Evolutionary conservation across 2,888 invertebrate genomes (phyloP).

Genomic region (Cheilosia pagana): DNA sequence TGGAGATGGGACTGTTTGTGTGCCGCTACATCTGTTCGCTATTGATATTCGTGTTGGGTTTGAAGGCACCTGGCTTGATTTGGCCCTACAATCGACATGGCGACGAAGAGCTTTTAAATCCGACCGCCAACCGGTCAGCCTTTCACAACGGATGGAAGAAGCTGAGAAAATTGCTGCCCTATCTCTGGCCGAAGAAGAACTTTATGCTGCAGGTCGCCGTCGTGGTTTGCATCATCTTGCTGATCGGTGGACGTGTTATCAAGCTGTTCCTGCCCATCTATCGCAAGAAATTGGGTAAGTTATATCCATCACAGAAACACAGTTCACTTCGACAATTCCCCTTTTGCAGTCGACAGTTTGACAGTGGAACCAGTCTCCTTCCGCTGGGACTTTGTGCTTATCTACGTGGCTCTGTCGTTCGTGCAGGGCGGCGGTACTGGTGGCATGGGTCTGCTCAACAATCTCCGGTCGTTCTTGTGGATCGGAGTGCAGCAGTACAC

Average conservation of each 20-base stretch:
- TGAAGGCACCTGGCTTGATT: slow-evolving; percentile 93
- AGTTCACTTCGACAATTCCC: neutral
- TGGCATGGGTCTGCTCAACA: slow-evolving; percentile 96
- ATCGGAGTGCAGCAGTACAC: slow-evolving; percentile 98
- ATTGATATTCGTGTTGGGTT: slow-evolving; percentile 91
- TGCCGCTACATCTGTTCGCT: slow-evolving; percentile 91
- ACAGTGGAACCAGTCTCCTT: slow-evolving; percentile 86
- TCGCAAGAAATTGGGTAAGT: slow-evolving; percentile 94
- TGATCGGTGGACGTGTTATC: slow-evolving; percentile 91
- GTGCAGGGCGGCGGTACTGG: slow-evolving; percentile 97
- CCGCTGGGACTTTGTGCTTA: slow-evolving; percentile 95
- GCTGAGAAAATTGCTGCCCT: slow-evolving; percentile 91
- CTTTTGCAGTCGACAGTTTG: slow-evolving; percentile 90
- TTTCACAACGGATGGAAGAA: slow-evolving; percentile 92
- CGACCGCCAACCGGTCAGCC: slow-evolving; percentile 85
- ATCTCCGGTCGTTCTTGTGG: slow-evolving; percentile 96
- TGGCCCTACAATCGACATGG: slow-evolving; percentile 83
- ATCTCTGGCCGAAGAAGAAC: slow-evolving; percentile 96
- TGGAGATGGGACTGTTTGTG: slow-evolving; percentile 94
- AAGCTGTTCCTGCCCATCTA: slow-evolving; percentile 97
- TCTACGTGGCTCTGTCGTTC: slow-evolving; percentile 95
- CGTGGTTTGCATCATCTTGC: slow-evolving; percentile 90
- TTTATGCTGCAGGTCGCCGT: slow-evolving; percentile 91
- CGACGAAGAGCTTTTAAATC: slow-evolving; percentile 81
- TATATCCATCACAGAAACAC: neutral